phyloP scores from a whole-genome alignment of 2,113 vertebrate genomes.

The Megaceryle torquata region DNA sequence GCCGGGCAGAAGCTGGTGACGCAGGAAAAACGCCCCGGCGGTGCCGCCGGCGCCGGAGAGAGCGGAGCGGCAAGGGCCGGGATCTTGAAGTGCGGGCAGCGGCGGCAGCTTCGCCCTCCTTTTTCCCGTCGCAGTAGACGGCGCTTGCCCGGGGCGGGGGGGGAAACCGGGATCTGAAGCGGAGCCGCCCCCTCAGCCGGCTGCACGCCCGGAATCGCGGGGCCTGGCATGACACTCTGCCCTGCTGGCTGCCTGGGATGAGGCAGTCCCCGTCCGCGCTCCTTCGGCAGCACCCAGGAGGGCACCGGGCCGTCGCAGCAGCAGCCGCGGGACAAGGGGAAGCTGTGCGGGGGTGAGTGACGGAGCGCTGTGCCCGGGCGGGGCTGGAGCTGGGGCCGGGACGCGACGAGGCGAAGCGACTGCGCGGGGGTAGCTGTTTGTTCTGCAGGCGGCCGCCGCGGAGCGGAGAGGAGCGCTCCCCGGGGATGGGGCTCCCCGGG shows the following conservation, averaged over 20 bases:
- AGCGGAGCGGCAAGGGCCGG: neutral
- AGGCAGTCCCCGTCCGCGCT: conserved; percentile 22
- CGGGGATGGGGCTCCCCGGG: neutral
- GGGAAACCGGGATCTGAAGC: neutral
- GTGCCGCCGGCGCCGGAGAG: conserved; percentile 23
- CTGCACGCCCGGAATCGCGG: neutral
- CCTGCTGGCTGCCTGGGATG: conserved; percentile 44
- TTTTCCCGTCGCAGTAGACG: neutral
- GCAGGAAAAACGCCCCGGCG: conserved; percentile 64
- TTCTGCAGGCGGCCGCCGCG: neutral
- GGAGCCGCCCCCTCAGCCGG: conserved; percentile 31
- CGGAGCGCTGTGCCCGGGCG: neutral
- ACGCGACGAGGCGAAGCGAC: neutral
- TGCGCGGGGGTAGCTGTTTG: neutral
- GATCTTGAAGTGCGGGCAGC: neutral
- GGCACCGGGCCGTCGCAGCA: conserved; percentile 40
- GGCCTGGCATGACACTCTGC: conserved; percentile 44
- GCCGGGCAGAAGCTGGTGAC: conserved; percentile 58
- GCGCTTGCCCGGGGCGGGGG: neutral
- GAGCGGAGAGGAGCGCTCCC: neutral
- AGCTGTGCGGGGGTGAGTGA: conserved; percentile 49
- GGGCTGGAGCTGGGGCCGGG: neutral
- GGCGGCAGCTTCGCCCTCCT: neutral
- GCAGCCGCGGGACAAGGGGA: conserved; percentile 39
- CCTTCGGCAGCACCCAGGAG: conserved; percentile 18